Conservation (phyloP, 2,797 vertebrate genomes). For the Bothrops alternatus region DNA sequence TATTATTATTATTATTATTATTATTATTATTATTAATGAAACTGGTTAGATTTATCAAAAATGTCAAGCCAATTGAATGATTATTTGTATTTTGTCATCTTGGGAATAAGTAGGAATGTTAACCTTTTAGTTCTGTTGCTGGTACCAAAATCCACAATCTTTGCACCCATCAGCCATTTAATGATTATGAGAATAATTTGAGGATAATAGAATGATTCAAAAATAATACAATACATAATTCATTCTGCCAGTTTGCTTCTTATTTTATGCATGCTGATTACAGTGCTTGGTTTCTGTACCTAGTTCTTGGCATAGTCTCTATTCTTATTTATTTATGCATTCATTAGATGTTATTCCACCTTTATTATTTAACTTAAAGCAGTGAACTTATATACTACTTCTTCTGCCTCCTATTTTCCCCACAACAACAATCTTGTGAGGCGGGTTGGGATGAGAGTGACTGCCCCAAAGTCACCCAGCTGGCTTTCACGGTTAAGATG, state of each 20-base stretch:
- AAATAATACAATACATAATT: neutral
- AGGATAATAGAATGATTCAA: neutral
- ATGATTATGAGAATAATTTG: neutral
- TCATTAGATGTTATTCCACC: neutral
- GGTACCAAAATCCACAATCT: neutral
- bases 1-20: too few species aligned
- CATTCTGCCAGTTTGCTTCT: neutral
- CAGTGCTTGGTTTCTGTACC: neutral
- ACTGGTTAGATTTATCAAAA: constrained; percentile 20
- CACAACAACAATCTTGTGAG: neutral
- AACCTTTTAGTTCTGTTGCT: constrained; percentile 6
- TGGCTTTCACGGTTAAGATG: neutral
- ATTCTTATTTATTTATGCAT: neutral
- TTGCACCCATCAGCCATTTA: neutral
- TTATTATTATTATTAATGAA: neutral
- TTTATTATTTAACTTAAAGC: neutral
- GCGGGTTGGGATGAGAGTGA: neutral
- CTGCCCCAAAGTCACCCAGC: neutral
- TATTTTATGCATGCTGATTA: neutral
- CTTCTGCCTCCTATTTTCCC: neutral
- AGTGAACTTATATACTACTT: neutral
- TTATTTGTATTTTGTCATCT: constrained; percentile 20
- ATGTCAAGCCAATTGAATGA: neutral
- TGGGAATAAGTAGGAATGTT: constrained; percentile 1
- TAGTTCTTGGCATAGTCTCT: neutral